Evolutionary conservation across 2,797 vertebrate genomes (phyloP).

Genomic region (Poeciliopsis paucimaculata): DNA sequence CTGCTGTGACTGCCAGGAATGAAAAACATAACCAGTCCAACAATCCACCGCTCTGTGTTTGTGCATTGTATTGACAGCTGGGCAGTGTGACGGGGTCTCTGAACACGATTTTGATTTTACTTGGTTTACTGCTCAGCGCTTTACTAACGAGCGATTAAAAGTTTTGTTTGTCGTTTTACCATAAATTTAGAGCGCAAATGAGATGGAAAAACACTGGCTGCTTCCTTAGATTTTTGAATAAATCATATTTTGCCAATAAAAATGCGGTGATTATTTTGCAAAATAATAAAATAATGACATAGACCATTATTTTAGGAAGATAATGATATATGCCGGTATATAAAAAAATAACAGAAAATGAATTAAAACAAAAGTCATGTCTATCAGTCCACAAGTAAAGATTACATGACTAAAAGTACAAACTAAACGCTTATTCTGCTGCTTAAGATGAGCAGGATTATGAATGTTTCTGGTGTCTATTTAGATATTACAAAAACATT

Average conservation of each 20-base stretch:
- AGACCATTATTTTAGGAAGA: no score
- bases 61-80: background rate
- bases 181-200: background rate
- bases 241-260: no score
- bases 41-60: background rate
- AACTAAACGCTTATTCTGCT: background rate
- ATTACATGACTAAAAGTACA: no score
- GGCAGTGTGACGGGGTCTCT: background rate
- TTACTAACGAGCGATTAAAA: no score
- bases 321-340: no score
- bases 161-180: background rate
- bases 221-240: no score
- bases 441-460: background rate
- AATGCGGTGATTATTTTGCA: no score
- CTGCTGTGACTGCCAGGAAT: conserved; percentile 26
- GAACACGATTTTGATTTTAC: background rate
- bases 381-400: no score
- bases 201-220: background rate
- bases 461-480: background rate
- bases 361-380: no score
- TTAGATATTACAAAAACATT: background rate
- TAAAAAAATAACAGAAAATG: no score
- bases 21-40: conserved; percentile 16
- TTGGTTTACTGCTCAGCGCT: background rate
- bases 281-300: no score